phyloP scores from a whole-genome alignment of 1,140 invertebrate species.

The Cherax quadricarinatus region DNA sequence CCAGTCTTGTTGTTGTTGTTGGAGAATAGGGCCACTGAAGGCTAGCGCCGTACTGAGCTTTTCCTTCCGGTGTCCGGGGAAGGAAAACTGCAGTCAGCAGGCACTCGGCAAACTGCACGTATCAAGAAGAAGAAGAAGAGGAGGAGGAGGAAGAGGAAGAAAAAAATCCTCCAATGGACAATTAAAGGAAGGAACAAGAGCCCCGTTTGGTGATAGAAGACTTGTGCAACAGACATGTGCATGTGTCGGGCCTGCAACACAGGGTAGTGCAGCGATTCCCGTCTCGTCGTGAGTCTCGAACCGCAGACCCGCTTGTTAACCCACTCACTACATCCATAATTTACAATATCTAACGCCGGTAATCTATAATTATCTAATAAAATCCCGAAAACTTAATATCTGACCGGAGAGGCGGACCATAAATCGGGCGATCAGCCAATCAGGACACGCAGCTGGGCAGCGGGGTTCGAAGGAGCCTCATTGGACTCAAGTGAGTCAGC shows the following conservation, averaged over 20 bases:
- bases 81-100: too few relatives aligned
- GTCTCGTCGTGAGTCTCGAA: conserved; percentile 16
- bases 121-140: too few relatives aligned
- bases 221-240: neutral
- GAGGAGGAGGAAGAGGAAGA: too few relatives aligned
- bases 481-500: conserved; percentile 17
- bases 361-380: conserved; percentile 65
- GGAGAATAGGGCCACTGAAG: too few relatives aligned
- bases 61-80: too few relatives aligned
- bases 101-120: too few relatives aligned
- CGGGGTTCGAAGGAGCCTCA: conserved; percentile 22
- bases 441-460: conserved; percentile 22
- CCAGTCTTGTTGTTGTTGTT: too few relatives aligned
- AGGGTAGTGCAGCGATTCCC: neutral
- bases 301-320: conserved; percentile 17
- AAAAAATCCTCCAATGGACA: too few relatives aligned
- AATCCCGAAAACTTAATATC: conserved; percentile 61
- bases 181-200: too few relatives aligned
- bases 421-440: conserved; percentile 45
- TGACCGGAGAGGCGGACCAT: conserved; percentile 43
- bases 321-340: conserved; percentile 60
- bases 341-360: conserved; percentile 51
- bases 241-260: neutral
- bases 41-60: too few relatives aligned
- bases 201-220: too few relatives aligned